Evolutionary conservation across 2,888 invertebrate genomes (phyloP), one percentile per base, ranked within the genome.

Genomic region (Acleris literana): DNA sequence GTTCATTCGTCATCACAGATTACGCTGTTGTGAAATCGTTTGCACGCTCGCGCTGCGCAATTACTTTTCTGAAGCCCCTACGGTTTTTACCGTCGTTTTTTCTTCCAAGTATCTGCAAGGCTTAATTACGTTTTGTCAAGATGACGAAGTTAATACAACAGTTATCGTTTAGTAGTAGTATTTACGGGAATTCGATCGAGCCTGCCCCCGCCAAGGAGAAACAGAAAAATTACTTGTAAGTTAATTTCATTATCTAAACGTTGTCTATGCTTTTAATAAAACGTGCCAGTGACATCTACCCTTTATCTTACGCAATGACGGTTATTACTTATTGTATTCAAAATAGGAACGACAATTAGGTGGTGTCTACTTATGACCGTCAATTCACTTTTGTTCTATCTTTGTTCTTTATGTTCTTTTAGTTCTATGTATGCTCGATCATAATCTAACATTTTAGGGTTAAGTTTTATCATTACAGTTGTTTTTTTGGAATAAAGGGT

Each of bases 121-220:
- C 92, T 85, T 84, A 91, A 92, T 64, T 91, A 92, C 91, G 91
- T 80, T 79, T 91, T 74, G 68, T 75, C 90, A 92, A 82, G 85
- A 93, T 93, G 93, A 92, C 92, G 82, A 92, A 92, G 90, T 86
- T 93, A 81, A 83, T 93, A 84, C 90, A 90, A 84, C 92, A 92
- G 79, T 92, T 93, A 88, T 88, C 85, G 83, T 93, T 92, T 91
- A 92, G 90, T 90, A 93, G 90, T 92, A 92, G 87, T 92, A 90
- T 84, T 82, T 90, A 86, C 80, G 84, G 71, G 84, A 83, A 71
- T 79, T 81, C 81, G 56, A 75, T 86, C 54, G 85, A 86, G 72
- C 85, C 85, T 60, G 76, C 78, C 69, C 74, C 79, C 55, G 78
- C 74, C 64, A 84, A 87, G 78, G 83, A 83, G 73, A 85, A 87